These are phyloP conservation scores for Telmatochromis sp. DNA, from an alignment of 2,113 vertebrate genomes.

Conservation along the genomic window DNA sequence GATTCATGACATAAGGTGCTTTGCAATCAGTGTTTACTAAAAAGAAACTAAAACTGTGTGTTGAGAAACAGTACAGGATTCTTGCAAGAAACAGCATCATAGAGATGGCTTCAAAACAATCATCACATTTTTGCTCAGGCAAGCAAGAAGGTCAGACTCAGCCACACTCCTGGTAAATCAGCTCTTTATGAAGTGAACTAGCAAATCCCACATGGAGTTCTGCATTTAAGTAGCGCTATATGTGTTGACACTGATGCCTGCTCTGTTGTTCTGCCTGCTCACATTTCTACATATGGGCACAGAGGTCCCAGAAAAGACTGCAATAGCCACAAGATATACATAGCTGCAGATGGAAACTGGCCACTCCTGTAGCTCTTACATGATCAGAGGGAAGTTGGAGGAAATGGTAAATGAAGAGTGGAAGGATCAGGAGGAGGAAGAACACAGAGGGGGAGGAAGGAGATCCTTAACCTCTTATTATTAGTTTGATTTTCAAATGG, in stretches of 20 bases:
- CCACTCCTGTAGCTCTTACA: not conserved
- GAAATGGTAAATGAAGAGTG: not conserved
- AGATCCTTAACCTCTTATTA: constrained; percentile 3
- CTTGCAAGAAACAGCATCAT: not conserved
- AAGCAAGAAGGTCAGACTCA: not conserved
- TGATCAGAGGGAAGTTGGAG: not conserved
- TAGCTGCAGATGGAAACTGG: not conserved
- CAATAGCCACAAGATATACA: not conserved
- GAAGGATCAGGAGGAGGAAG: not conserved
- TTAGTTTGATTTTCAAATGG: constrained; percentile 35
- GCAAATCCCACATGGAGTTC: not conserved
- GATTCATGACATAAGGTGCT: not conserved
- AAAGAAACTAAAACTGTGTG: not conserved
- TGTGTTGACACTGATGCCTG: not conserved
- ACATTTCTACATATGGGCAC: not conserved
- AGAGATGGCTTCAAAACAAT: not conserved
- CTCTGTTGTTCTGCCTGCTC: not conserved
- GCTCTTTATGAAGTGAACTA: not conserved
- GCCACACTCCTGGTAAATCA: not conserved
- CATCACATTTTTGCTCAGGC: not conserved
- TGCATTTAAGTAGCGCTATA: not conserved
- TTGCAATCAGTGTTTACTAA: not conserved
- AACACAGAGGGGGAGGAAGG: not conserved
- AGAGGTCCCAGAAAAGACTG: not conserved
- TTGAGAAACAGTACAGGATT: not conserved